These are phyloP conservation scores for Apamea crenata DNA, from an alignment of 2,888 invertebrate genomes.

Conservation along the genomic window DNA sequence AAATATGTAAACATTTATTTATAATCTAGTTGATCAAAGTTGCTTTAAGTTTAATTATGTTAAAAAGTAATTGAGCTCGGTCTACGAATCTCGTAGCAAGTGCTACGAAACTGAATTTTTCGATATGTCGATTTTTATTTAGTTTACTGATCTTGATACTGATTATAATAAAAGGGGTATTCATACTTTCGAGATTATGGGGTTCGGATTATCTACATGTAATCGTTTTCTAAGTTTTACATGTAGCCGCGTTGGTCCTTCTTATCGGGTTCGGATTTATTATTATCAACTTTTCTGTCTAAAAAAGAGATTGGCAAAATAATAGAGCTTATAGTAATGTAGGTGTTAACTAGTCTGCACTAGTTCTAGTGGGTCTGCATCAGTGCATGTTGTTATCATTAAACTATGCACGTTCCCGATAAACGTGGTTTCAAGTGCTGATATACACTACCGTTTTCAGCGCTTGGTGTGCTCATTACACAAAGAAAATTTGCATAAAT, in stretches of 20 bases:
- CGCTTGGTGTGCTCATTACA: neutral
- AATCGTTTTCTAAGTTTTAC: neutral
- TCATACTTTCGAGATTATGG: neutral
- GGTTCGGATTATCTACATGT: neutral
- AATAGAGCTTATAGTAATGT: neutral
- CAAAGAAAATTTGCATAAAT: conserved; percentile 27
- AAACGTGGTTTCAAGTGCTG: conserved; percentile 54
- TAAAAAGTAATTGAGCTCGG: conserved; percentile 6
- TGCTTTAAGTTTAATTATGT: neutral
- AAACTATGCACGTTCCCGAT: conserved; percentile 30
- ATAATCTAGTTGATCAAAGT: neutral
- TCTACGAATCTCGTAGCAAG: conserved; percentile 46
- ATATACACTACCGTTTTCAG: conserved; percentile 25
- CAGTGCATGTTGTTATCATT: conserved; percentile 45
- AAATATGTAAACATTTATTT: neutral
- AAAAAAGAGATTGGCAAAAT: neutral
- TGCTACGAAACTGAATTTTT: conserved; percentile 28
- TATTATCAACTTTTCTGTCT: neutral
- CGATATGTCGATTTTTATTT: neutral
- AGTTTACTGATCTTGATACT: neutral
- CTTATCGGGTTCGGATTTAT: neutral
- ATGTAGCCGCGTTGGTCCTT: neutral
- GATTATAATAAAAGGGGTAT: neutral
- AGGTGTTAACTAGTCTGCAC: neutral
- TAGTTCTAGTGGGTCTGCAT: neutral